A percentile compares a stretch with the other conserved stretches of the same genome.
Evolutionary conservation across 1,140 invertebrate genomes (phyloP).

Genomic region (Chrysomallon squamiferum): DNA sequence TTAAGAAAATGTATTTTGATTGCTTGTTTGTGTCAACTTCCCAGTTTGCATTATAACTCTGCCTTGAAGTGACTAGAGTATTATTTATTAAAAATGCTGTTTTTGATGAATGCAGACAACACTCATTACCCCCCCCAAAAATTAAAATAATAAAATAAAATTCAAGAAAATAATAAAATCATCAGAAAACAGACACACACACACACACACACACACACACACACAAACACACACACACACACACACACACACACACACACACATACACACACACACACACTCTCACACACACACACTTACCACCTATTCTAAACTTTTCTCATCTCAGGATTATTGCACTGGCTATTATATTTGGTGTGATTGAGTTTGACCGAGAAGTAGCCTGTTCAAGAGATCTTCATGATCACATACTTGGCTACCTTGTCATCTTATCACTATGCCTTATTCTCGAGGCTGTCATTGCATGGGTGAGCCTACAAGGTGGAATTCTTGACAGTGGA

Average conservation of each 20-base stretch:
- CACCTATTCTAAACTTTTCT: not conserved
- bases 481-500: slow-evolving; percentile 80
- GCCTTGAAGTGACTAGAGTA: no score
- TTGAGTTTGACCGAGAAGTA: slow-evolving; percentile 65
- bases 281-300: not conserved
- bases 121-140: not conserved
- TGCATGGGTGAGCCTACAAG: slow-evolving; percentile 78
- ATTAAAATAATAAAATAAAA: not conserved
- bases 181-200: not conserved
- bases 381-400: slow-evolving; percentile 66
- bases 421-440: slow-evolving; percentile 73
- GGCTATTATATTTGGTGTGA: slow-evolving; percentile 70
- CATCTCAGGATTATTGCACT: slow-evolving; percentile 68
- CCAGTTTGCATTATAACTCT: no score
- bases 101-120: not conserved
- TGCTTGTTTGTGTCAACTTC: no score
- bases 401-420: slow-evolving; percentile 76
- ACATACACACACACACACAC: not conserved
- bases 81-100: no score
- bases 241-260: not conserved
- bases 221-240: not conserved
- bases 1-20: no score
- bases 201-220: not conserved
- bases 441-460: slow-evolving; percentile 78
- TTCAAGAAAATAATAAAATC: not conserved